Evolutionary conservation across 2,797 vertebrate species (phyloP).

Genomic region (Pempheris klunzingeri): DNA sequence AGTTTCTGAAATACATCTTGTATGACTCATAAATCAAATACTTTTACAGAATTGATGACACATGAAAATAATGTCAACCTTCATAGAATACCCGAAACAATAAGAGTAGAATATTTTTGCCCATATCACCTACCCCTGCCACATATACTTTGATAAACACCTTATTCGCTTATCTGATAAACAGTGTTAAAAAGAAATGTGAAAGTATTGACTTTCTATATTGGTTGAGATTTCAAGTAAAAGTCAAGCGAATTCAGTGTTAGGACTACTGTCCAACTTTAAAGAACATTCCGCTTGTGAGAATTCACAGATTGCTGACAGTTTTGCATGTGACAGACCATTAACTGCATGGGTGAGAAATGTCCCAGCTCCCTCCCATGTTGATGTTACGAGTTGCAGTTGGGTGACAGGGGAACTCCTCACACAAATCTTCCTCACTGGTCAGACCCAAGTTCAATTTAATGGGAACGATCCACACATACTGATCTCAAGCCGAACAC

Average conservation of each 20-base stretch:
- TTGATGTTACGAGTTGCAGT: constrained; percentile 65
- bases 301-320: constrained; percentile 45
- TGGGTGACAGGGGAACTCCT: constrained; percentile 49
- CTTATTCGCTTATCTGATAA: background rate
- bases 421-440: constrained; percentile 18
- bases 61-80: background rate
- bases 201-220: background rate
- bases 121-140: too few relatives aligned
- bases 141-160: background rate
- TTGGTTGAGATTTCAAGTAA: background rate
- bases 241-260: background rate
- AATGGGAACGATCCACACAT: constrained; percentile 11
- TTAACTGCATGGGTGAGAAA: constrained; percentile 65
- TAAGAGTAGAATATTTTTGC: background rate
- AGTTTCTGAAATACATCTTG: background rate
- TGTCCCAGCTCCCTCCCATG: constrained; percentile 57
- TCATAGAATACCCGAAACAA: background rate
- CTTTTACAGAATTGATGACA: background rate
- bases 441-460: constrained; percentile 36
- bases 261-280: background rate
- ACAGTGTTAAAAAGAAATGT: background rate
- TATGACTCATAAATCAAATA: background rate
- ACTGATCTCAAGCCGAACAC: background rate
- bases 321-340: constrained; percentile 26
- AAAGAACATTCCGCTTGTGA: constrained; percentile 15